phyloP scores from a whole-genome alignment of 2,888 invertebrate genomes.

The Lissocephala sabroskyi region DNA sequence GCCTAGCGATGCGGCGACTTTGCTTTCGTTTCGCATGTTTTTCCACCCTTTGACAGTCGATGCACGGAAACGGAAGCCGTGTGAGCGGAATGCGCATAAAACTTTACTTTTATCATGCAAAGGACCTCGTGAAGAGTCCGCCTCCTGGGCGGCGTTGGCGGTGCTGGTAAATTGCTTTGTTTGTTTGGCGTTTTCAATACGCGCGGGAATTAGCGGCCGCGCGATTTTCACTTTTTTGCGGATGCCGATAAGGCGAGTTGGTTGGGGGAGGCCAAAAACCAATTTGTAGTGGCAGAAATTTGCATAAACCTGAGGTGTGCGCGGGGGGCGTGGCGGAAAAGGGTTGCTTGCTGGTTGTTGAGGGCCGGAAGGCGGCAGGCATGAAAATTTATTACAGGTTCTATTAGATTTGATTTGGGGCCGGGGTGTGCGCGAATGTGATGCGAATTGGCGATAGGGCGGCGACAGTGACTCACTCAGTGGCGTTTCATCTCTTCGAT shows the following conservation, averaged over 20 bases:
- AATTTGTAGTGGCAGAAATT: slow-evolving; percentile 50
- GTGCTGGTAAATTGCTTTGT: slow-evolving; percentile 55
- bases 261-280: slow-evolving; percentile 9
- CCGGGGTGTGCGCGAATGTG: slow-evolving; percentile 25
- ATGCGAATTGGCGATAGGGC: background rate
- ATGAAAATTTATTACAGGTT: slow-evolving; percentile 65
- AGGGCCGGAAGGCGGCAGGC: slow-evolving; percentile 44
- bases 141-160: too few relatives aligned
- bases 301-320: slow-evolving; percentile 50
- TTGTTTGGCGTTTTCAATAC: slow-evolving; percentile 34
- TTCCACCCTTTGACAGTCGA: background rate
- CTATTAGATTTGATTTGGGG: slow-evolving; percentile 61
- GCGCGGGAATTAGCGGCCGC: slow-evolving; percentile 47
- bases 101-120: slow-evolving; percentile 56
- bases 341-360: slow-evolving; percentile 52
- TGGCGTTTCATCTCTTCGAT: slow-evolving; percentile 75
- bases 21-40: too few relatives aligned
- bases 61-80: slow-evolving; percentile 41
- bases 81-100: slow-evolving; percentile 50
- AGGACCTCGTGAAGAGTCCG: too few relatives aligned
- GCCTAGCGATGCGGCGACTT: background rate
- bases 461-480: slow-evolving; percentile 9
- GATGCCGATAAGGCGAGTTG: background rate
- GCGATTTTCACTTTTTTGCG: too few relatives aligned
- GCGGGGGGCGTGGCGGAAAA: slow-evolving; percentile 29